These are phyloP conservation scores for Petrocephalus microphthalmus DNA, from an alignment of 2,113 vertebrate genomes.

Conservation along the genomic window DNA sequence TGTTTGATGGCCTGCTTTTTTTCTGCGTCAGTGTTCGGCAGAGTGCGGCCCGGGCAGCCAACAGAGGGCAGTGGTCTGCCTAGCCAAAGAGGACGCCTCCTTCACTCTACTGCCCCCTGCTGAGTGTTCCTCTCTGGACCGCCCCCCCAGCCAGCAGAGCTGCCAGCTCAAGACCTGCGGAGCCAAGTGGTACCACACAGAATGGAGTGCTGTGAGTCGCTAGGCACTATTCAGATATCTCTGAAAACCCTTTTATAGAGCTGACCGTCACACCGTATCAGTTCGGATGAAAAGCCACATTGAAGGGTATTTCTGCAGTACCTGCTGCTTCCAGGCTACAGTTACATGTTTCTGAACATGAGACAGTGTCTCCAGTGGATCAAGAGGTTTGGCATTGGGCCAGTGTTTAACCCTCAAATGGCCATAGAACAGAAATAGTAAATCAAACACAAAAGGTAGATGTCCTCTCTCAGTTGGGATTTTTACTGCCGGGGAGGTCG, in stretches of 20 bases:
- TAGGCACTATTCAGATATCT: not conserved
- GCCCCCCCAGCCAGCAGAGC: conserved; percentile 76
- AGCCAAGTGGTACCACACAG: conserved; percentile 88
- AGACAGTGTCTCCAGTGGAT: not conserved
- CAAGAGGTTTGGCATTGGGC: not conserved
- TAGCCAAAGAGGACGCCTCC: conserved; percentile 67
- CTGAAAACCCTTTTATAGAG: not conserved
- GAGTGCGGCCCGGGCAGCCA: conserved; percentile 85
- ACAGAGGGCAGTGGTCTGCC: conserved; percentile 83
- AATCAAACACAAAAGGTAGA: not conserved
- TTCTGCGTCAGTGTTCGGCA: conserved; percentile 72
- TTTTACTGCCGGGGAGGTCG: not conserved
- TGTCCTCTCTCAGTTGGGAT: not conserved
- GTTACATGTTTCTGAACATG: not conserved
- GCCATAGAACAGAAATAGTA: not conserved
- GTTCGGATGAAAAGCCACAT: not conserved
- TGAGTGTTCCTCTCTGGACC: conserved; percentile 83
- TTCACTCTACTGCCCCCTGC: conserved; percentile 66
- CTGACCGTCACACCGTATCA: not conserved
- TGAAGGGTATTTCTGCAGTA: not conserved
- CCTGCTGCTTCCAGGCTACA: not conserved
- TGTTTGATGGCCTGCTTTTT: not conserved
- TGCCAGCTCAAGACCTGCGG: conserved; percentile 83
- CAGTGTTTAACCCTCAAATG: not conserved
- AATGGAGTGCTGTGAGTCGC: conserved; percentile 87